Base-by-base conservation (phyloP, 2,797 vertebrate species). In the Bryconaethiops microstoma region DNA sequence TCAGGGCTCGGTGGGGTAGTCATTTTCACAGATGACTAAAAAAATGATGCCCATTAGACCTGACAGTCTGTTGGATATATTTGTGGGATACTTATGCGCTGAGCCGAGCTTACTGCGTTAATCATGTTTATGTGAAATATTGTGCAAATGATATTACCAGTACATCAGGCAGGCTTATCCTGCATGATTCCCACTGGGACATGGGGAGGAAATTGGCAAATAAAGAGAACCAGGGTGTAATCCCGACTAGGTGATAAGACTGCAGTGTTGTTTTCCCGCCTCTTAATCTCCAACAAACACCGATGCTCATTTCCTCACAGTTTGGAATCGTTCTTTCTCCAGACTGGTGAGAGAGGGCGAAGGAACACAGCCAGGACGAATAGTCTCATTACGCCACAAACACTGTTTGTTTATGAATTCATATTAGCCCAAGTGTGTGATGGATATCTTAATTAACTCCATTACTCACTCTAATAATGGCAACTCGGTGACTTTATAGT, bases 401-500 rank as follows among this genome's bases (percentile, higher is more conserved):
- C 71, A 74, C 76, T 79, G 79, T 84, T 87, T 88, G 78, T 88
- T 88, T 87, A 90, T 90, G 84, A 87, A 87, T 90, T 87, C 82
- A 81, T 81, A 88, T 85, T 88, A 78, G 25, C 16, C 78, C 77
- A 60, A 67, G 79, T 85, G 80, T 85, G 84, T 70, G 69, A 77
- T 82, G 88, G 87, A 90, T 90, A 71, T 84, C 87, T 90, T 90
- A 91, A 92, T 92, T 89, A 88, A 83, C 85, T 72, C 84, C 84
- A 91, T 92, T 88, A 86, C 77, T 92, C 90, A 91, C 68, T 35
- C 21, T 70, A 79, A 88, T 87, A 88, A 89, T 73, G 78, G 76
- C 76, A 79, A 83, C 78, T 64, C 74, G 85, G 82, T 23, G 13
- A 64, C 78, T 83, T 84, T 82, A 80, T 86, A 84, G 83, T 89